Conservation (phyloP, 1,140 invertebrate genomes). For the Vanessa tameamea region DNA sequence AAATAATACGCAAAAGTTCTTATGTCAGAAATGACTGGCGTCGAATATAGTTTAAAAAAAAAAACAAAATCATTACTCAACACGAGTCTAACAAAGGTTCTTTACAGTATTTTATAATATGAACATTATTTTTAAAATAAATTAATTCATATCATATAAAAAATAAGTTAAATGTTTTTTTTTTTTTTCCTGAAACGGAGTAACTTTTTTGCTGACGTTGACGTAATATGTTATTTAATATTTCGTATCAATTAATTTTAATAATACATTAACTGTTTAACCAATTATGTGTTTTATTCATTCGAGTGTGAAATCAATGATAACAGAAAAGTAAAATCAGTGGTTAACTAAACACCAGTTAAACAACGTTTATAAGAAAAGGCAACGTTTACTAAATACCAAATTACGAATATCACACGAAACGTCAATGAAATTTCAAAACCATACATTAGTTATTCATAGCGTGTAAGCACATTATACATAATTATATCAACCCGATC, state of each 20-base stretch:
- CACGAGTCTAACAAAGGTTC: neutral
- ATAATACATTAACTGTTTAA: no score
- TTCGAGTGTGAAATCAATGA: no score
- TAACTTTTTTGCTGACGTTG: no score
- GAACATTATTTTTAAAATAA: no score
- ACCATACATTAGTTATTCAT: conserved; percentile 35
- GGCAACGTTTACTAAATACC: conserved; percentile 11
- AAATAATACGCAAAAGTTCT: neutral
- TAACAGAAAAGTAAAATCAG: no score
- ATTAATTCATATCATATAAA: no score
- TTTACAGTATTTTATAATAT: neutral
- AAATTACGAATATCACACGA: conserved; percentile 22
- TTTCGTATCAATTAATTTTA: no score
- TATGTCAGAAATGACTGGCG: neutral
- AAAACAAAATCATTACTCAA: neutral
- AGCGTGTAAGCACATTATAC: conserved; percentile 29
- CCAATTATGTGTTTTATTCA: no score
- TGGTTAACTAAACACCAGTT: no score
- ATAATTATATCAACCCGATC: conserved; percentile 31
- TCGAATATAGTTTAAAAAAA: neutral
- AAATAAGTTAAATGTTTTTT: no score
- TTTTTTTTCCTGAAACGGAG: no score
- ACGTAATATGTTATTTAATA: no score
- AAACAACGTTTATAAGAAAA: neutral
- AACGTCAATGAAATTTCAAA: conserved; percentile 21